Conservation (phyloP, 2,113 vertebrate species). For the Podocnemis expansa region DNA sequence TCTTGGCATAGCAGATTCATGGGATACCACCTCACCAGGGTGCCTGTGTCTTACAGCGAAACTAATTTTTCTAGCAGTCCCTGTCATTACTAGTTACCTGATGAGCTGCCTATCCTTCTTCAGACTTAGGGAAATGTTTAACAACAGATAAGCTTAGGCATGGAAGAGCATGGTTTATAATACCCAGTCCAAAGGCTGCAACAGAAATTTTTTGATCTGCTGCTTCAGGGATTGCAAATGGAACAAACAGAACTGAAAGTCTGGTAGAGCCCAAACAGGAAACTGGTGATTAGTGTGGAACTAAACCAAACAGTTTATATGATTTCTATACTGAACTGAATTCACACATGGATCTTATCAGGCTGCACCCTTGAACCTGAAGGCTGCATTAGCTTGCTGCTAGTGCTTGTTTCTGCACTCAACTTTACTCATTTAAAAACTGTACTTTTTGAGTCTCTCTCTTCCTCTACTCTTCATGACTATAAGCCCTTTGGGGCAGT, state of each 20-base stretch:
- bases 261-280: neutral
- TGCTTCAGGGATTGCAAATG: neutral
- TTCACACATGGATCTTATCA: neutral
- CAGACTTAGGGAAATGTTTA: neutral
- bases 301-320: neutral
- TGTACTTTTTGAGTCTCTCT: neutral
- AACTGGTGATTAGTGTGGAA: neutral
- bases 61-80: neutral
- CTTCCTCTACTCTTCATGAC: neutral
- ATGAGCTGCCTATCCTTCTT: neutral
- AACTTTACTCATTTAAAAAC: neutral
- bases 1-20: conserved; percentile 18
- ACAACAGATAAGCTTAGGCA: neutral
- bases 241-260: neutral
- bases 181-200: neutral
- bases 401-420: neutral
- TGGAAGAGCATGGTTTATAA: neutral
- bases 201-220: neutral
- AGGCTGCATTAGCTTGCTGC: neutral
- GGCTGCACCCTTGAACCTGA: neutral
- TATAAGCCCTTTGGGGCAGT: neutral
- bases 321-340: neutral
- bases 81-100: neutral
- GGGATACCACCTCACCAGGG: neutral
- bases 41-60: neutral